Percentiles rank a stretch among this genome's conserved stretches.
phyloP scores from a whole-genome alignment of 2,797 vertebrate genomes.

The Chromis chromis region DNA sequence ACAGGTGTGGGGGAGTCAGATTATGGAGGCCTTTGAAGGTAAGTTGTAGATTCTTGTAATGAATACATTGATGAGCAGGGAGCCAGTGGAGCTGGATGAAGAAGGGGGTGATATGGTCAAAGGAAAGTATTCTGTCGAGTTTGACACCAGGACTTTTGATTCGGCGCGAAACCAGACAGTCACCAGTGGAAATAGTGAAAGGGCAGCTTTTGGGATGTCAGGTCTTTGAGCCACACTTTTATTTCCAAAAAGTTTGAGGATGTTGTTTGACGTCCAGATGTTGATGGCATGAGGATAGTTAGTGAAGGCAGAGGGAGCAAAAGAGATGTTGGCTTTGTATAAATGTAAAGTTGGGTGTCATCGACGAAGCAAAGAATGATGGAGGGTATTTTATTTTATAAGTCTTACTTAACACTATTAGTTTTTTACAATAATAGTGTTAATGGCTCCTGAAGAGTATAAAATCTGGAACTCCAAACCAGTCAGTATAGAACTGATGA shows the following conservation, averaged over 20 bases:
- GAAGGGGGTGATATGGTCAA: constrained; percentile 20
- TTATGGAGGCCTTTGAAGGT: constrained; percentile 26
- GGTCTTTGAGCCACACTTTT: not conserved
- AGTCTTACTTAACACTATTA: too few species aligned
- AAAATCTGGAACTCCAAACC: too few species aligned
- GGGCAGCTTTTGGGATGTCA: not conserved
- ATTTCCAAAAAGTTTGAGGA: constrained; percentile 12
- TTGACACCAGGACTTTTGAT: constrained; percentile 24
- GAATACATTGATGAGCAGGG: constrained; percentile 26
- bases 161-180: not conserved
- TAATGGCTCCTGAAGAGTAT: too few species aligned
- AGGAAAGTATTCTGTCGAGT: constrained; percentile 7
- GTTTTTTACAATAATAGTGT: too few species aligned
- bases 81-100: not conserved
- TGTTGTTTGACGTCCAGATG: not conserved
- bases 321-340: not conserved
- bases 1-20: not conserved
- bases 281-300: not conserved
- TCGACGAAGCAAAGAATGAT: not conserved
- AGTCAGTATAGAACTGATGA: too few species aligned
- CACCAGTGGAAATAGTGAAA: not conserved
- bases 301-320: not conserved
- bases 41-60: constrained; percentile 21
- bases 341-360: not conserved
- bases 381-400: too few species aligned